Percentiles rank a stretch among this genome's conserved stretches.
phyloP scores from a whole-genome alignment of 2,888 invertebrate species.

The Camponotus fellah region DNA sequence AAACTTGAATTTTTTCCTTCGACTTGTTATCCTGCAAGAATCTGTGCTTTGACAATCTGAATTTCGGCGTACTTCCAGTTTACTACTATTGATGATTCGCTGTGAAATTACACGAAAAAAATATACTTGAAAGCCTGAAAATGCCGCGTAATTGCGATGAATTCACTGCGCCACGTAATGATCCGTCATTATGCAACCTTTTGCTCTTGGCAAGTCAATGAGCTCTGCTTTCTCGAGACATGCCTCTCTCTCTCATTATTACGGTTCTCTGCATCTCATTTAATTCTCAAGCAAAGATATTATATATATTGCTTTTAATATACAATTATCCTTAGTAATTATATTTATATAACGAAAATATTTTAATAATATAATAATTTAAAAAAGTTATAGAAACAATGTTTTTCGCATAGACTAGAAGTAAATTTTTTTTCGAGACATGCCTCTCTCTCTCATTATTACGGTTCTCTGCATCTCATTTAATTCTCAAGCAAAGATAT shows the following conservation, averaged over 20 bases:
- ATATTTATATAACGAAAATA: neutral
- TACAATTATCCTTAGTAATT: neutral
- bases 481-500: neutral
- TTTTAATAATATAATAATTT: neutral
- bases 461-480: slow-evolving; percentile 15
- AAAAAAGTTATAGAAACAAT: neutral
- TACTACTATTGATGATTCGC: neutral
- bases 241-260: slow-evolving; percentile 22
- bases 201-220: slow-evolving; percentile 40
- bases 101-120: slow-evolving; percentile 41
- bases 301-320: neutral
- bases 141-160: slow-evolving; percentile 43
- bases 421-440: no score
- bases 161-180: slow-evolving; percentile 27
- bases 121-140: slow-evolving; percentile 45
- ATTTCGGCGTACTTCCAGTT: slow-evolving; percentile 32
- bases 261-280: slow-evolving; percentile 15
- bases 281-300: neutral
- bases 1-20: neutral
- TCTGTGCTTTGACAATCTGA: neutral
- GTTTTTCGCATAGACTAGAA: neutral
- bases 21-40: neutral
- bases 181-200: slow-evolving; percentile 31
- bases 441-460: slow-evolving; percentile 42
- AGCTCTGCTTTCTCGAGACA: slow-evolving; percentile 21